phyloP scores from a whole-genome alignment of 2,797 vertebrate species.

The Rhincodon typus region DNA sequence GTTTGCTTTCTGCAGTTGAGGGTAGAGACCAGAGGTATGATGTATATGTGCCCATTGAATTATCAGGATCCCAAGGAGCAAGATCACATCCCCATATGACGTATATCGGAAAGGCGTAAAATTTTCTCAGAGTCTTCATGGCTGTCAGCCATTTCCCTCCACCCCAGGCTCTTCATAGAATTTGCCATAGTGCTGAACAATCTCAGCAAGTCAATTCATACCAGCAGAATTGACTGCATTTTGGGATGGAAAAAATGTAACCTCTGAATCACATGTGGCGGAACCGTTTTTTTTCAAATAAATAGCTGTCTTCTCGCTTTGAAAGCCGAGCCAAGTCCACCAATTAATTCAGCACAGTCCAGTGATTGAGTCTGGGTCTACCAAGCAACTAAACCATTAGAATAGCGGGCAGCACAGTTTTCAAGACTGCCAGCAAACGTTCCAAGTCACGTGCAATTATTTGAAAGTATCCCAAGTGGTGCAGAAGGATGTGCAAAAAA shows the following conservation, averaged over 20 bases:
- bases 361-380: neutral
- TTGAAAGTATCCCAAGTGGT: neutral
- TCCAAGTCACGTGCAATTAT: neutral
- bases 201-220: neutral
- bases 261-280: neutral
- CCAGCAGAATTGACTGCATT: neutral
- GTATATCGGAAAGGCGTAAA: neutral
- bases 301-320: neutral
- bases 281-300: neutral
- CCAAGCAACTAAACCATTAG: neutral
- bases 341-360: neutral
- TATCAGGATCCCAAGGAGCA: neutral
- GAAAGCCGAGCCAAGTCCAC: neutral
- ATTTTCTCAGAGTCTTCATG: neutral
- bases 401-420: neutral
- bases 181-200: neutral
- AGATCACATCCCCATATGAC: neutral
- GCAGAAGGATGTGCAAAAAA: neutral
- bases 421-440: neutral
- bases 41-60: neutral
- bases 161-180: neutral
- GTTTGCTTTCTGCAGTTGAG: slow-evolving; percentile 36
- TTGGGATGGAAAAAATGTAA: neutral
- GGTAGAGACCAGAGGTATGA: slow-evolving; percentile 1
- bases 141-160: neutral